Evolutionary conservation across 2,797 vertebrate species (phyloP), one percentile per base, ranked within the genome.

Genomic region (Trachops cirrhosus): DNA sequence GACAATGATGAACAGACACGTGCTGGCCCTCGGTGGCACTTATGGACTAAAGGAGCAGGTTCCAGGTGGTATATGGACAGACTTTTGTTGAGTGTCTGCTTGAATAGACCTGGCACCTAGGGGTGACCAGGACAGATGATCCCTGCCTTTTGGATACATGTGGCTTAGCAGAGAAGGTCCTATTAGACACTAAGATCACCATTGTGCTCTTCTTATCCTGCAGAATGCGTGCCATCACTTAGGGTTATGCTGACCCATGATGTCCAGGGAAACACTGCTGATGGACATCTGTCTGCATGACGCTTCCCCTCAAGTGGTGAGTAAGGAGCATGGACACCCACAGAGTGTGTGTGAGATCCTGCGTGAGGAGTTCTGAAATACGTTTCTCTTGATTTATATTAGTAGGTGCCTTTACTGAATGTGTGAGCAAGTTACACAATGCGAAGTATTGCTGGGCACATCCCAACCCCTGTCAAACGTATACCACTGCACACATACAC

Each of bases 201-300:
- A 2, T 19, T 0, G 0, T 12, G 68, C 24, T 16, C 67, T 3
- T 62, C 64, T 3, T n/a, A 29, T 32, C 39, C 34, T 50, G 18
- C 0, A 1, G 29, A 82, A 34, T 39, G 6, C 0, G 1, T 41
- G 2, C 0, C 1, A 0, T 29, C 2, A 0, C 1, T 8, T 26
- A 15, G 16, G 29, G 22, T 10, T 22, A 8, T 9, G 29, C 3
- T 73, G 8, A 0, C 10, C 2, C 16, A 34, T 41, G 29, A 8
- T 15, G 16, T 84, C 34, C 10, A 1, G 68, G 26, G 41, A 26
- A 46, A 6, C 15, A 6, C 46, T 15, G 26, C 26, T 26, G 12
- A 9, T 1, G 32, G 32, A 37, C 2, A 5, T 3, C 4, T 48
- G 12, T 7, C 5, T 44, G 22, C 3, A 0, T 9, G 26, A 71